These are phyloP conservation scores for Cabera pusaria DNA, from an alignment of 2,888 invertebrate species.

Conservation along the genomic window DNA sequence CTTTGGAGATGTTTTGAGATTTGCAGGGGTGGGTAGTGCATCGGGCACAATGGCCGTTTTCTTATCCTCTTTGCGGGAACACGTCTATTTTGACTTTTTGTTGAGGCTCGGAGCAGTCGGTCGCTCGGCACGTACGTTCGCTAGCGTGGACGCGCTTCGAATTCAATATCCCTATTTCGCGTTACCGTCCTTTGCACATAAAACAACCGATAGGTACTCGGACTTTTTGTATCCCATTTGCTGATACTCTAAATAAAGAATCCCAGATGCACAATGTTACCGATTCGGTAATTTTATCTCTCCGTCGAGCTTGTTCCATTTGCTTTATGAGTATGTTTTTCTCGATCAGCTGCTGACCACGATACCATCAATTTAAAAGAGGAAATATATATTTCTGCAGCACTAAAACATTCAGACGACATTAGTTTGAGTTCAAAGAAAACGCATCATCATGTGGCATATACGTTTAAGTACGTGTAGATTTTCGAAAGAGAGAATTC, in stretches of 20 bases:
- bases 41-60: conserved; percentile 62
- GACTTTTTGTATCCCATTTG: conserved; percentile 55
- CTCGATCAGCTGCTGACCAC: conserved; percentile 1
- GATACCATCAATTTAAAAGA: background rate
- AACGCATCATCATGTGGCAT: no score
- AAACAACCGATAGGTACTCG: conserved; percentile 54
- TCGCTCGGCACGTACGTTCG: conserved; percentile 66
- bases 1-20: conserved; percentile 68
- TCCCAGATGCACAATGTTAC: conserved; percentile 33
- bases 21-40: conserved; percentile 64
- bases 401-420: conserved; percentile 1
- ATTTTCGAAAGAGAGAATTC: conserved; percentile 13
- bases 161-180: conserved; percentile 72
- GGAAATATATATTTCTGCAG: background rate
- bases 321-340: conserved; percentile 6
- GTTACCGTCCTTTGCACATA: conserved; percentile 60
- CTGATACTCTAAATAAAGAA: conserved; percentile 43
- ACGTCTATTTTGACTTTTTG: conserved; percentile 69
- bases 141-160: conserved; percentile 65
- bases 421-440: no score
- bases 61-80: conserved; percentile 59
- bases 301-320: conserved; percentile 6
- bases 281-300: conserved; percentile 29
- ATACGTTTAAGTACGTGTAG: conserved; percentile 1
- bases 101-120: conserved; percentile 57